These are phyloP conservation scores for Ciconia maguari DNA, from an alignment of 2,113 vertebrate species.

Conservation along the genomic window DNA sequence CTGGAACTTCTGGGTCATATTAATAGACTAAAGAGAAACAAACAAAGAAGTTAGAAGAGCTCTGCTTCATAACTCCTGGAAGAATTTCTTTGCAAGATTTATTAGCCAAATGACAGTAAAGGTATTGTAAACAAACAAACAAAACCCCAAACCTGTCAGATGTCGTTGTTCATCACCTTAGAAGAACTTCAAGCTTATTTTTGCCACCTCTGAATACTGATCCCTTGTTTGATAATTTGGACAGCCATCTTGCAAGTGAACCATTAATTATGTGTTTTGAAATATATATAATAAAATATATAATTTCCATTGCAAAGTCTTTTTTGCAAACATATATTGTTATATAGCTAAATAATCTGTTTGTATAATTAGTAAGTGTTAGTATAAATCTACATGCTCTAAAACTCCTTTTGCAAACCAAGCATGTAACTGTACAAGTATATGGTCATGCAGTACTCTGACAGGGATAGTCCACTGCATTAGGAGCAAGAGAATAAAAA, in stretches of 20 bases:
- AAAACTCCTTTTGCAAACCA: neutral
- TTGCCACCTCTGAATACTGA: neutral
- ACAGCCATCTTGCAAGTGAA: neutral
- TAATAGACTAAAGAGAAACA: neutral
- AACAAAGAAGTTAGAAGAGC: neutral
- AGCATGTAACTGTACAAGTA: neutral
- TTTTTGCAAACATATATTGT: neutral
- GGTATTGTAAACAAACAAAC: neutral
- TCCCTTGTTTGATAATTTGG: neutral
- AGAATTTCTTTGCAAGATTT: neutral
- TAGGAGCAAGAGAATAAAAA: neutral
- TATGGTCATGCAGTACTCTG: too few relatives aligned
- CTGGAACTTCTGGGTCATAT: neutral
- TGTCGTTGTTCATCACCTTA: neutral
- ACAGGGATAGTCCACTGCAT: neutral
- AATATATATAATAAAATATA: neutral
- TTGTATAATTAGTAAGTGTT: neutral
- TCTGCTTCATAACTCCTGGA: neutral
- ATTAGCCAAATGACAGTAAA: neutral
- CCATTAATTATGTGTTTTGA: neutral
- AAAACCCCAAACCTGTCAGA: neutral
- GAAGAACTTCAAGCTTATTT: neutral
- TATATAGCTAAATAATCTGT: neutral
- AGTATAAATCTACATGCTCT: neutral
- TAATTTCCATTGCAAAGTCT: neutral